phyloP scores from a whole-genome alignment of 2,888 invertebrate genomes.

The Heliconius ismenius region DNA sequence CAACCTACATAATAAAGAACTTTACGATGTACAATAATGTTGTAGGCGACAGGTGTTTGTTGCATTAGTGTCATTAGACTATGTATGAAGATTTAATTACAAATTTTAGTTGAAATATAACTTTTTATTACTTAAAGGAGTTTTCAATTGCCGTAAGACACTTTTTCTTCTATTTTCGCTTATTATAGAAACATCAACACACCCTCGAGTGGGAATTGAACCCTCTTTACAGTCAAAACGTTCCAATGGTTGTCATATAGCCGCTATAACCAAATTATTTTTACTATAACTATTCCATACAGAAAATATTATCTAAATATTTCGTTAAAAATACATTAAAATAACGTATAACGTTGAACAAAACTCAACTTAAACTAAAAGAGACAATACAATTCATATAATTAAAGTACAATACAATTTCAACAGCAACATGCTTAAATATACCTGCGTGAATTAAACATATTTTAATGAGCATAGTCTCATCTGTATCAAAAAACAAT shows the following conservation, averaged over 20 bases:
- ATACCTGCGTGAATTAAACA: slow-evolving; percentile 55
- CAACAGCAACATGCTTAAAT: slow-evolving; percentile 28
- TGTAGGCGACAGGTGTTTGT: neutral
- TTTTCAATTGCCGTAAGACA: neutral
- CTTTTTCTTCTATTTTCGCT: neutral
- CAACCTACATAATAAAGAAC: neutral
- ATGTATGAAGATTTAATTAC: neutral
- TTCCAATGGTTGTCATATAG: neutral
- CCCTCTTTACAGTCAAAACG: neutral
- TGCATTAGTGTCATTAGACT: neutral
- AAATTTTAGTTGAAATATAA: neutral
- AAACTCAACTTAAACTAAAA: slow-evolving; percentile 16
- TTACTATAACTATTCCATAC: neutral
- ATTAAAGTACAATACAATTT: slow-evolving; percentile 4
- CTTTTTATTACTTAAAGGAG: neutral
- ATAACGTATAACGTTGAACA: slow-evolving; percentile 13
- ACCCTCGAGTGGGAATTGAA: neutral
- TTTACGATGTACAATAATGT: neutral
- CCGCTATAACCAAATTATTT: slow-evolving; percentile 2
- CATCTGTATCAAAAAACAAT: slow-evolving; percentile 56
- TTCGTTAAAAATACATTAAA: slow-evolving; percentile 11
- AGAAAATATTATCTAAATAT: neutral
- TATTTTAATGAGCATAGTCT: slow-evolving; percentile 56
- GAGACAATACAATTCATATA: neutral
- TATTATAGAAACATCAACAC: neutral